phyloP scores from a whole-genome alignment of 2,888 invertebrate species.

The Mesoligia furuncula region DNA sequence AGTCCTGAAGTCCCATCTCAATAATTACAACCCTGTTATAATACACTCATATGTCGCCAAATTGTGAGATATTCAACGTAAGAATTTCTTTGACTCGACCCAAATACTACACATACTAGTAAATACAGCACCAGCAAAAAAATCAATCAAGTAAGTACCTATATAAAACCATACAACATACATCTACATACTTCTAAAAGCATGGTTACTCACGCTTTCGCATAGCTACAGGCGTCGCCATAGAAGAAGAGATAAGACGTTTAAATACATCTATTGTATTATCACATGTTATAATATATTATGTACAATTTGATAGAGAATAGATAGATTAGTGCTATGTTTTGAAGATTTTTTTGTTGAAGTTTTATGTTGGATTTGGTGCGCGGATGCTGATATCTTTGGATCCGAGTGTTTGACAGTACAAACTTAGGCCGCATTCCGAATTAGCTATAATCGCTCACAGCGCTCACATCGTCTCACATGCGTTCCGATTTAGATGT shows the following conservation, averaged over 20 bases:
- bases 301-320: conserved; percentile 50
- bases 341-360: conserved; percentile 18
- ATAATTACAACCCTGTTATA: neutral
- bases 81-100: too few species aligned
- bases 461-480: too few species aligned
- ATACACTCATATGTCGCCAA: neutral
- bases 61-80: too few species aligned
- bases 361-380: conserved; percentile 26
- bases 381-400: conserved; percentile 35
- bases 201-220: conserved; percentile 90
- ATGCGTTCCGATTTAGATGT: too few species aligned
- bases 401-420: neutral
- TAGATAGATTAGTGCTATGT: conserved; percentile 51
- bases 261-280: conserved; percentile 82
- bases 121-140: conserved; percentile 58
- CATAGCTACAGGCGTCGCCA: conserved; percentile 89
- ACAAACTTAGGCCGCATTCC: too few species aligned
- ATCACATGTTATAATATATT: conserved; percentile 65
- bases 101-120: neutral
- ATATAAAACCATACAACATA: conserved; percentile 78
- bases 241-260: conserved; percentile 87
- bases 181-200: conserved; percentile 83
- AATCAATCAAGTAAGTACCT: conserved; percentile 21
- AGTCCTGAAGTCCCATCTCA: neutral
- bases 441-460: too few species aligned